Evolutionary conservation across 2,888 invertebrate species (phyloP).

Genomic region (Hartigia nigra): DNA sequence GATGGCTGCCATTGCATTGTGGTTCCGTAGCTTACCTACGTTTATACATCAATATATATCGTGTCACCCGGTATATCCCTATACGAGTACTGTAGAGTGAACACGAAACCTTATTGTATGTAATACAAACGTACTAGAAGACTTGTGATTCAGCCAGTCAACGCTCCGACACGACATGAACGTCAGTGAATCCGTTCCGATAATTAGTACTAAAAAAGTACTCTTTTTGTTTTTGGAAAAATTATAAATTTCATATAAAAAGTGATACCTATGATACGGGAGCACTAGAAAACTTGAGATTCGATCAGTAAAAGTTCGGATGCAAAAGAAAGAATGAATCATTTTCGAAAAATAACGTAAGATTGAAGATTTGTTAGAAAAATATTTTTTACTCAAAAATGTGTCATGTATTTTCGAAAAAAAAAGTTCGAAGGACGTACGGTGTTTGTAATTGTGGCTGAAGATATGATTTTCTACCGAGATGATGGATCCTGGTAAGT

Average conservation of each 20-base stretch:
- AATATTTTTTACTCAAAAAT: too few relatives aligned
- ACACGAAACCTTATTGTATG: conserved; percentile 1
- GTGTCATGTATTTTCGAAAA: too few relatives aligned
- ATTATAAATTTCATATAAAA: too few relatives aligned
- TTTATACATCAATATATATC: conserved; percentile 25
- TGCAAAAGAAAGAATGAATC: rapidly evolving
- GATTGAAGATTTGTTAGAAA: too few relatives aligned
- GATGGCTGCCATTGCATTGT: conserved; percentile 49
- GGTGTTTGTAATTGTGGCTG: too few relatives aligned
- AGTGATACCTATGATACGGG: neutral
- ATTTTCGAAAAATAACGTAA: too few relatives aligned
- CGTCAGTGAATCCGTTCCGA: too few relatives aligned
- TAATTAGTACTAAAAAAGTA: too few relatives aligned
- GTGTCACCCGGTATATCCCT: conserved; percentile 19
- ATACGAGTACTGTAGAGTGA: neutral
- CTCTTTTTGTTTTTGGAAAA: too few relatives aligned
- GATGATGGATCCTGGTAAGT: too few relatives aligned
- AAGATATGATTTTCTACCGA: too few relatives aligned
- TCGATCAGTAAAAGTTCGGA: neutral
- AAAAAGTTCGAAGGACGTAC: too few relatives aligned
- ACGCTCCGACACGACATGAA: neutral
- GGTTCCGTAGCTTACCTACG: conserved; percentile 42
- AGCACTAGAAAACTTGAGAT: neutral
- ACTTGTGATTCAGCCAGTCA: neutral
- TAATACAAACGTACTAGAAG: neutral